These are phyloP conservation scores for Corynorhinus townsendii DNA, from an alignment of 2,113 vertebrate genomes.

Conservation along the genomic window DNA sequence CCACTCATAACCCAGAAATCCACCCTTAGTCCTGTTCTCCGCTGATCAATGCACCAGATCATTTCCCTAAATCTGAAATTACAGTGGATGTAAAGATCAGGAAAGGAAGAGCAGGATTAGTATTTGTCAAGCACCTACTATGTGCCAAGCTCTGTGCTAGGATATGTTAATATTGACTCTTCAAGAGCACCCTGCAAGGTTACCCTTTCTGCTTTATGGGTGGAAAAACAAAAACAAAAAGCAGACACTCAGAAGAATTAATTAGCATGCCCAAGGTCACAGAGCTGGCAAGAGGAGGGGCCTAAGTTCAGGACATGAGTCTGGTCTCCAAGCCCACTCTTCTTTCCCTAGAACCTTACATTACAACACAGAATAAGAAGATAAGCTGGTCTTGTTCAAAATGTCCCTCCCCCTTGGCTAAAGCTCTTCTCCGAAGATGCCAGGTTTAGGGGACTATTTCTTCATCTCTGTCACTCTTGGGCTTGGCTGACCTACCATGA, in stretches of 20 bases:
- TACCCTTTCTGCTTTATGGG: neutral
- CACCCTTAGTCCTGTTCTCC: neutral
- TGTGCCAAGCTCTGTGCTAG: neutral
- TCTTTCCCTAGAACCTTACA: neutral
- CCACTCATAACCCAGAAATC: neutral
- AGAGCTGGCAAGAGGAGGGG: neutral
- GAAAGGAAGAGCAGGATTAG: neutral
- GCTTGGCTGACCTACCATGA: neutral
- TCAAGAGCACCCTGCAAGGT: neutral
- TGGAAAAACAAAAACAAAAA: neutral
- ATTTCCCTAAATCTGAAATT: neutral
- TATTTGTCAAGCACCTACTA: neutral
- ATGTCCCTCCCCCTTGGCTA: neutral
- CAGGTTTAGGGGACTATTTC: neutral
- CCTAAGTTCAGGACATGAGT: neutral
- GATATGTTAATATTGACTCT: neutral
- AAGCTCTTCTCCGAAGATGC: neutral
- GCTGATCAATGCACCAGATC: neutral
- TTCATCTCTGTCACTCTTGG: neutral
- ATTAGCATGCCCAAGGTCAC: neutral
- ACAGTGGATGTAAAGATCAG: neutral
- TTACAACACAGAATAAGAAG: neutral
- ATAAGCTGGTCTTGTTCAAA: neutral
- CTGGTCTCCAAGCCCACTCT: neutral
- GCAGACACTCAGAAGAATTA: neutral